Percentiles rank a stretch among this genome's conserved stretches.
Evolutionary conservation across 2,797 vertebrate genomes (phyloP).

Genomic region (Sylvia borin): DNA sequence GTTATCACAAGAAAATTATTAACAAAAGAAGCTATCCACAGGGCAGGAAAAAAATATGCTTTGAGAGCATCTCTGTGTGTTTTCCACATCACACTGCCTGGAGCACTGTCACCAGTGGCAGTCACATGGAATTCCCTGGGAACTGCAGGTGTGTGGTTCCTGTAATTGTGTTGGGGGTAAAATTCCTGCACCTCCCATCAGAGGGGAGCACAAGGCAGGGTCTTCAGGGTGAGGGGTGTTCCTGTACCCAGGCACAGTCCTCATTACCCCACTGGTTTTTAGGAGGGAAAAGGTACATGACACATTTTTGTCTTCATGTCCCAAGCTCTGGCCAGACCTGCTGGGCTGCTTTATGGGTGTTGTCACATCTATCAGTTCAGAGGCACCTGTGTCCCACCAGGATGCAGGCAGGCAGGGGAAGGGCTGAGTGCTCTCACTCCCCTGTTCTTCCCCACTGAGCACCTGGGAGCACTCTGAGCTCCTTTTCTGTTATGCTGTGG

Average conservation of each 20-base stretch:
- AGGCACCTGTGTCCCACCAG: neutral
- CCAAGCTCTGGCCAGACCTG: neutral
- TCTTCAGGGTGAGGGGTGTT: neutral
- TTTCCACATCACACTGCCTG: neutral
- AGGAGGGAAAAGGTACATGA: neutral
- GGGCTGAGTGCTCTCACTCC: neutral
- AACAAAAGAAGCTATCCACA: neutral
- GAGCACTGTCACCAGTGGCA: neutral
- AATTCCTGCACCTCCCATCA: neutral
- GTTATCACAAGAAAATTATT: conserved; percentile 9
- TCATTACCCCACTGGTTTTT: neutral
- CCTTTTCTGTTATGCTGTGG: accelerated
- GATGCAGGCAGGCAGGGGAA: neutral
- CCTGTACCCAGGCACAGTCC: neutral
- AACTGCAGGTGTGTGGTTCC: neutral
- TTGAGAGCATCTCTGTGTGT: neutral
- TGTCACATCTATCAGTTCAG: neutral
- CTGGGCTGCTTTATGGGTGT: neutral
- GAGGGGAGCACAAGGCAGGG: neutral
- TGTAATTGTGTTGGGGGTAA: neutral
- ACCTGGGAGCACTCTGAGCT: accelerated
- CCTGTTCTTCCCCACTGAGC: neutral
- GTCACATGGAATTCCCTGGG: neutral
- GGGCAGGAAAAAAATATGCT: neutral
- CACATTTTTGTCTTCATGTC: neutral